Percentiles rank a stretch among this genome's conserved stretches.
These are phyloP conservation scores for Datnioides undecimradiatus DNA, from an alignment of 2,113 vertebrate species.

Conservation along the genomic window DNA sequence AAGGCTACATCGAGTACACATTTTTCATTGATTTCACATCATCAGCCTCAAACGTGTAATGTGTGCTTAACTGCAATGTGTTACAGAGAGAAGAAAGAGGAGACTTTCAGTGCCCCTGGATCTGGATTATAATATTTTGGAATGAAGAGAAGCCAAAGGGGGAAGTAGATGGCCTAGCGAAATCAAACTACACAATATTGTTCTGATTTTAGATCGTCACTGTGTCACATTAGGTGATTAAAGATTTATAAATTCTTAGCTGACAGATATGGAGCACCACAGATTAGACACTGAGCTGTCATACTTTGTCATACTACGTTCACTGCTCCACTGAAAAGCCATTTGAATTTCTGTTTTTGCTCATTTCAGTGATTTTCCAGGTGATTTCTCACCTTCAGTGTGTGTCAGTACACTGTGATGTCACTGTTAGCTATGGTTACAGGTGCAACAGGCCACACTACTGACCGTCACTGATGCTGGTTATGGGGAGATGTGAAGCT, in stretches of 20 bases:
- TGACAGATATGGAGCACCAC: not conserved
- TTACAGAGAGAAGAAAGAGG: slow-evolving; percentile 22
- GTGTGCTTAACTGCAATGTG: slow-evolving; percentile 18
- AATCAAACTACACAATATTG: not conserved
- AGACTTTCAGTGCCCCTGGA: not conserved
- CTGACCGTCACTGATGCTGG: too few species aligned
- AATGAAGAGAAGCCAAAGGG: too few species aligned
- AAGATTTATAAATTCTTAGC: not conserved
- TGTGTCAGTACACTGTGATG: too few species aligned
- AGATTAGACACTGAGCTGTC: not conserved
- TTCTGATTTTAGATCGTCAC: not conserved
- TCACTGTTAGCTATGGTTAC: too few species aligned
- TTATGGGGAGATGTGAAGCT: too few species aligned
- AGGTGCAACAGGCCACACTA: too few species aligned
- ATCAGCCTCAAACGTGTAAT: not conserved
- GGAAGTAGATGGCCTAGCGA: too few species aligned
- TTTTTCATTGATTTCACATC: slow-evolving; percentile 54
- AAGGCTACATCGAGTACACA: not conserved
- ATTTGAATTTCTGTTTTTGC: too few species aligned
- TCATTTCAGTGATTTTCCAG: too few species aligned
- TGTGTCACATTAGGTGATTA: not conserved
- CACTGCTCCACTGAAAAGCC: not conserved
- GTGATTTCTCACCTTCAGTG: too few species aligned
- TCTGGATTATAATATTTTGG: not conserved
- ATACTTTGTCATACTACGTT: not conserved